phyloP scores from a whole-genome alignment of 35 echinoderm and acorn worm species.

The Nesometra sesokonis region DNA sequence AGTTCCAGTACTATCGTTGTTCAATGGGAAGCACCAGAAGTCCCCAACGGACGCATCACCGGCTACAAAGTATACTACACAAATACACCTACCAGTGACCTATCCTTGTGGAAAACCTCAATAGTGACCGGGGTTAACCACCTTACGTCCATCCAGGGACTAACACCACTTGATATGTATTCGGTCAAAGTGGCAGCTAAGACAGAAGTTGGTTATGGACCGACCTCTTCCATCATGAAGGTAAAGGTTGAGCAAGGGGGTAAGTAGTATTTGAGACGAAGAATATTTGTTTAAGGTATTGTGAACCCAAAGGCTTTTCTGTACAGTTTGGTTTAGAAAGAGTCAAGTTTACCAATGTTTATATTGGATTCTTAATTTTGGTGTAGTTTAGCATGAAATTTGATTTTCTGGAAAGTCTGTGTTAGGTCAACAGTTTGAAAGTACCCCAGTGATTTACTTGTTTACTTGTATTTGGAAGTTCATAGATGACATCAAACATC shows the following conservation, averaged over 20 bases:
- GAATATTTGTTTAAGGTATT: too few species aligned
- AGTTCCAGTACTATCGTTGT: conserved; percentile 89
- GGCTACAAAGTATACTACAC: conserved; percentile 91
- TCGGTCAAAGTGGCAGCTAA: conserved; percentile 73
- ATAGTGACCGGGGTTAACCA: conserved; percentile 11
- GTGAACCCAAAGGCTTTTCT: too few species aligned
- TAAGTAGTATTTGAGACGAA: too few species aligned
- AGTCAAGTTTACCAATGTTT: too few species aligned
- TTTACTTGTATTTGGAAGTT: too few species aligned
- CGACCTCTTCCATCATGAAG: conserved; percentile 52
- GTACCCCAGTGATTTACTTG: too few species aligned
- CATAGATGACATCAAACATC: too few species aligned
- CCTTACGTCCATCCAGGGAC: conserved; percentile 67
- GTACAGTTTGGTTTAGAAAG: too few species aligned
- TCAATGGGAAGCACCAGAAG: conserved; percentile 59
- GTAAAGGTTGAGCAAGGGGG: conserved; percentile 95
- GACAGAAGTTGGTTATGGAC: conserved; percentile 71
- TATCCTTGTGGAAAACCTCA: conserved; percentile 48
- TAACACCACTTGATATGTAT: conserved; percentile 74
- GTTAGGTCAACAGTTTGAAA: too few species aligned
- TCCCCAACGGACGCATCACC: conserved; percentile 70
- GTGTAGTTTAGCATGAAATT: too few species aligned
- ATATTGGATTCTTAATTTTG: too few species aligned
- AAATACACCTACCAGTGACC: conserved; percentile 34
- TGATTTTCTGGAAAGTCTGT: too few species aligned